Base-by-base conservation (phyloP, 2,888 invertebrate genomes). In the Lithophane ornitopus region DNA sequence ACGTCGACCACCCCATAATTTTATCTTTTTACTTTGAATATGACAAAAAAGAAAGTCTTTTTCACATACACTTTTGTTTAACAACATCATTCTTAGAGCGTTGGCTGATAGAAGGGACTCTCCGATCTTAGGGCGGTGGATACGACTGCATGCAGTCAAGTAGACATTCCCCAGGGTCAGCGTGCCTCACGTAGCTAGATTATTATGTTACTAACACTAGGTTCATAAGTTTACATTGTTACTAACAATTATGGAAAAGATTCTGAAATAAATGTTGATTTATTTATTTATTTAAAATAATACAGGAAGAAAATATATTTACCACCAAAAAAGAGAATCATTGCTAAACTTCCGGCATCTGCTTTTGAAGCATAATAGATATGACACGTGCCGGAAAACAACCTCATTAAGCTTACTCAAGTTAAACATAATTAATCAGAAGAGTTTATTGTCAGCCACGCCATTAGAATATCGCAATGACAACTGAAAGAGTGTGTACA, bases 401-500 rank as follows among this genome's bases (percentile, higher is more conserved):
- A 26, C 2, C 58, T 83, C 59, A 59, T 69, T 72, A 72, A 12
- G 68, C 56, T n/a, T 22, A 41, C 34, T 34, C 34, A 34, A 44
- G 63, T 56, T 54, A 9, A 79, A 63, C 63, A 65, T 54, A 69
- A 67, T 65, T 22, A 49, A 66, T 39, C 14, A 58, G 34, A 62
- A 67, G 28, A 44, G 19, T 70, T 58, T 26, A 68, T 68, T 56
- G 62, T 65, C n/a, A n/a, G 34, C 4, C 46, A 39, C 44, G 49
- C 14, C 41, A n/a, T 44, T 8, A 58, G 34, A 49, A 54, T 67
- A 52, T 19, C 62, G 28, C 3, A 26, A 39, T 26, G 19, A 3
- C 8, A 22, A 41, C 14, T 56, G 11, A 9, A 16, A 7, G 14
- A 34, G n/a, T 26, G 26, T 26, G 16, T 1, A 44, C 28, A 52